These are phyloP conservation scores for Diarsia dahlii DNA, from an alignment of 2,888 invertebrate genomes.

Conservation along the genomic window DNA sequence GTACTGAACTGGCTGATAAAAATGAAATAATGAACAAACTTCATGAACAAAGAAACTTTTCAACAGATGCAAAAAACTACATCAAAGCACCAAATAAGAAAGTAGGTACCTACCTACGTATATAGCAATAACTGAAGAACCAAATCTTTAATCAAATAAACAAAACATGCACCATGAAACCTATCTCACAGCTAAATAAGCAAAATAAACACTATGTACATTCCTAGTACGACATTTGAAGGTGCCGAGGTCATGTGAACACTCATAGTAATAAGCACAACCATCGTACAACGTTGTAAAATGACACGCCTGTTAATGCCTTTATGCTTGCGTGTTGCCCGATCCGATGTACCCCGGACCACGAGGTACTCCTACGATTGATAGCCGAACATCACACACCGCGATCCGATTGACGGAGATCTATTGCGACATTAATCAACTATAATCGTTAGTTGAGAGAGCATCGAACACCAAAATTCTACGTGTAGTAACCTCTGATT, in stretches of 20 bases:
- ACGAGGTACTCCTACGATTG: slow-evolving; percentile 70
- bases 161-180: slow-evolving; percentile 5
- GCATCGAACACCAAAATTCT: slow-evolving; percentile 52
- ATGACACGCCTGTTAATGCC: slow-evolving; percentile 63
- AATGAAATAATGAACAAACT: not conserved
- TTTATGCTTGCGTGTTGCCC: slow-evolving; percentile 66
- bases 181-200: slow-evolving; percentile 5
- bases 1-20: not conserved
- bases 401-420: slow-evolving; percentile 75
- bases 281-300: slow-evolving; percentile 56
- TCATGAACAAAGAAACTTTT: not conserved
- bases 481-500: slow-evolving; percentile 60
- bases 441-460: slow-evolving; percentile 69
- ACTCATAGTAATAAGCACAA: slow-evolving; percentile 64
- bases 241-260: slow-evolving; percentile 65
- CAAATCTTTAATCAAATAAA: slow-evolving; percentile 1
- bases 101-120: too few species aligned
- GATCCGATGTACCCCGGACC: slow-evolving; percentile 58
- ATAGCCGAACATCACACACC: slow-evolving; percentile 73
- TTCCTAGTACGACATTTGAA: slow-evolving; percentile 48
- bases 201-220: slow-evolving; percentile 33
- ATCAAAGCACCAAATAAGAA: not conserved
- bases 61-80: not conserved
- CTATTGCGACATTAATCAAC: slow-evolving; percentile 78
- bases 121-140: not conserved